These are phyloP conservation scores for Rhynchomys soricoides DNA, from an alignment of 2,113 vertebrate genomes.

Conservation along the genomic window DNA sequence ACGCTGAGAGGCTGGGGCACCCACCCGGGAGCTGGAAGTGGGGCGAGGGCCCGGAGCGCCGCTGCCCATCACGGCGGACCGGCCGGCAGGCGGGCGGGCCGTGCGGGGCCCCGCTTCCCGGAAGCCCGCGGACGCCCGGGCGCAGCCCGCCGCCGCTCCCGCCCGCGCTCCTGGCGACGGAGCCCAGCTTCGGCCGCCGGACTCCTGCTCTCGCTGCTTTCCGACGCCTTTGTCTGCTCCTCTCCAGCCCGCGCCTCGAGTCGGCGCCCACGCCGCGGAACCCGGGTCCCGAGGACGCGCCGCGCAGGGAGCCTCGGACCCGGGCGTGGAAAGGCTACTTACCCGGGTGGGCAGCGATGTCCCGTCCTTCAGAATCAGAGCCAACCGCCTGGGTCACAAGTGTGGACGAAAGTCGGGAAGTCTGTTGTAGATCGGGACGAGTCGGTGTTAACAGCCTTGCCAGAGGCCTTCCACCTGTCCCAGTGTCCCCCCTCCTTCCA, in stretches of 20 bases:
- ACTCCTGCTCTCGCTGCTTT: neutral
- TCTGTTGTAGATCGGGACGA: neutral
- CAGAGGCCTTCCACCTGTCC: neutral
- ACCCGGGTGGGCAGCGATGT: neutral
- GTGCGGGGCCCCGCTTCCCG: rapidly evolving
- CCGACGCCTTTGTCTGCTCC: constrained; percentile 56
- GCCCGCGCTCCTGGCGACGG: neutral
- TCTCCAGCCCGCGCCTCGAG: rapidly evolving
- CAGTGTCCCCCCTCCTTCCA: neutral
- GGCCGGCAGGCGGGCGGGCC: rapidly evolving
- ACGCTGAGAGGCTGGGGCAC: neutral
- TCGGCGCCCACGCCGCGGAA: too few species aligned
- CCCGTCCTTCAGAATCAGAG: neutral
- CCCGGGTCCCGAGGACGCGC: neutral
- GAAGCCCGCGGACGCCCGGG: neutral
- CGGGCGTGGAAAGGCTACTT: neutral
- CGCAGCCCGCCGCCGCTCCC: neutral
- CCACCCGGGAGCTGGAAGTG: neutral
- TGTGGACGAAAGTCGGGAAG: neutral
- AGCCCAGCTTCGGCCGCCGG: neutral
- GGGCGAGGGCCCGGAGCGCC: neutral
- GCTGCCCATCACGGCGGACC: neutral
- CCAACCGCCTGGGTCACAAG: neutral
- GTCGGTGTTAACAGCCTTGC: neutral
- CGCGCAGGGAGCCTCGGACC: neutral